A percentile compares a stretch with the other conserved stretches of the same genome.
Conservation (phyloP, 2,797 vertebrate species). For the Apogon hyalosoma region DNA sequence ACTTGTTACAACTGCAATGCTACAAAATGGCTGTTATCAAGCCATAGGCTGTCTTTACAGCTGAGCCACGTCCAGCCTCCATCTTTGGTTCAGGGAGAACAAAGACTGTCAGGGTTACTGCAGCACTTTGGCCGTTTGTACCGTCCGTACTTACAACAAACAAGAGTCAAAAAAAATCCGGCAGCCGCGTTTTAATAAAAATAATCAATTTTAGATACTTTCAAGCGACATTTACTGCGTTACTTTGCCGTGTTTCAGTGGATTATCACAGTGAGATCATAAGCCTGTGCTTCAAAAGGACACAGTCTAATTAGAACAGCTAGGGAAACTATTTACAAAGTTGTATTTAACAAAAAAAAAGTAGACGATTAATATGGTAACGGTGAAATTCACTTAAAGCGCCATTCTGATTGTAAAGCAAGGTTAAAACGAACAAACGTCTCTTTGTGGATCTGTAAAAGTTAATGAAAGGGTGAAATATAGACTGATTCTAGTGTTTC, state of each 20-base stretch:
- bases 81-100: conserved; percentile 74
- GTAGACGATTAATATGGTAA: background rate
- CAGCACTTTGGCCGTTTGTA: background rate
- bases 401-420: background rate
- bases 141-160: too few relatives aligned
- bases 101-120: conserved; percentile 42
- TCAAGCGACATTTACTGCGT: accelerated
- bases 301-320: background rate
- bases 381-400: conserved; percentile 35
- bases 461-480: too few relatives aligned
- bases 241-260: background rate
- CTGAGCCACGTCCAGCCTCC: conserved; percentile 69
- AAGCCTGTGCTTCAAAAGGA: conserved; percentile 4
- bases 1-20: conserved; percentile 51
- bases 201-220: background rate
- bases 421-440: background rate
- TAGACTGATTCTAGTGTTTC: too few relatives aligned
- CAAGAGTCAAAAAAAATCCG: too few relatives aligned
- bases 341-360: background rate
- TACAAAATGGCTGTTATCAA: conserved; percentile 79
- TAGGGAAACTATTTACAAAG: too few relatives aligned
- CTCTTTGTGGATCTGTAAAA: too few relatives aligned
- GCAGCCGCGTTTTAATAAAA: too few relatives aligned
- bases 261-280: too few relatives aligned
- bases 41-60: conserved; percentile 56